phyloP scores from a whole-genome alignment of 2,888 invertebrate genomes.

The Perithous albicinctus region DNA sequence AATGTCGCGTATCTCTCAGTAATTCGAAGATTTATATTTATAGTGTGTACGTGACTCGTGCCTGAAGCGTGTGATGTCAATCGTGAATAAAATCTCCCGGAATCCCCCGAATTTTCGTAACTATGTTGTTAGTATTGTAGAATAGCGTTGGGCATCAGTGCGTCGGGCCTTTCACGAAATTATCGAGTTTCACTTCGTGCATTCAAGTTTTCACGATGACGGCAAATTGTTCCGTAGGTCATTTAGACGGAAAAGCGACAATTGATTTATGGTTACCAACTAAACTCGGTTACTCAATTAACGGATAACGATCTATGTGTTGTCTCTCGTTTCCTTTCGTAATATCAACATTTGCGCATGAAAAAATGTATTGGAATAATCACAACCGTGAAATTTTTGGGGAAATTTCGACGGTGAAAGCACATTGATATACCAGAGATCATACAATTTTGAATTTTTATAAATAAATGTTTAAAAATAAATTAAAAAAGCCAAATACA shows the following conservation, averaged over 20 bases:
- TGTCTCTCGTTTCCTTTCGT: neutral
- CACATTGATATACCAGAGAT: neutral
- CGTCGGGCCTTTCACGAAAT: conserved; percentile 18
- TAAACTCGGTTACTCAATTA: neutral
- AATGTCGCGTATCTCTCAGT: neutral
- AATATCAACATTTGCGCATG: neutral
- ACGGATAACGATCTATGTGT: neutral
- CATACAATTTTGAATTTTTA: neutral
- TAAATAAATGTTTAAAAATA: neutral
- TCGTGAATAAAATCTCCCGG: neutral
- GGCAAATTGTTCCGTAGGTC: neutral
- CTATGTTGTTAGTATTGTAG: neutral
- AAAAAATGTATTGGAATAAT: neutral
- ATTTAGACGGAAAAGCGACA: neutral
- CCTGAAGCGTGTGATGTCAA: neutral
- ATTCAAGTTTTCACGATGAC: neutral
- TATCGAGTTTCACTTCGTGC: neutral
- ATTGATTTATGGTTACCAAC: neutral
- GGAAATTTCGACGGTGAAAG: neutral
- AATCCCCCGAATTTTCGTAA: conserved; percentile 20
- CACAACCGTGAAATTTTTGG: neutral
- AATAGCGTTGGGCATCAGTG: no score
- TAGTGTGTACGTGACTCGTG: conserved; percentile 4
- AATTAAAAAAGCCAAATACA: neutral
- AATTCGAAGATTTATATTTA: neutral